phyloP scores from a whole-genome alignment of 2,113 vertebrate species.

The Xiphias gladius region DNA sequence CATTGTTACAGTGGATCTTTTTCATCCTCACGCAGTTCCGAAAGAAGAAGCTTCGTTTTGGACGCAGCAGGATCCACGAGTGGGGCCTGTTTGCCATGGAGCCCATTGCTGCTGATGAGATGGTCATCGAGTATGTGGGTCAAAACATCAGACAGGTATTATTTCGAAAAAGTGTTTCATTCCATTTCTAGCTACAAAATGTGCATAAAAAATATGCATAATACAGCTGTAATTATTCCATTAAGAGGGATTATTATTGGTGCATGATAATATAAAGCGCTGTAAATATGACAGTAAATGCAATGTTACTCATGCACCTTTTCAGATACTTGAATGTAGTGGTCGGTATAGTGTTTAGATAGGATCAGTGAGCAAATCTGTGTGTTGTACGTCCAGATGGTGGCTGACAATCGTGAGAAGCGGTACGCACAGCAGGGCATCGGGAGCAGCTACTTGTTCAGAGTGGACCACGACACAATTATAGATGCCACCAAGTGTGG shows the following conservation, averaged over 20 bases:
- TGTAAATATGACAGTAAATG: not conserved
- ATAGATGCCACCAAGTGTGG: conserved; percentile 95
- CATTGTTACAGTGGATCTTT: not conserved
- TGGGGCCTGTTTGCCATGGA: conserved; percentile 98
- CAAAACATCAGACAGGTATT: conserved; percentile 95
- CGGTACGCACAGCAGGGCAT: conserved; percentile 93
- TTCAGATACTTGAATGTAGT: not conserved
- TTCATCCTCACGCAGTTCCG: conserved; percentile 86
- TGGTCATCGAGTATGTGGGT: conserved; percentile 98
- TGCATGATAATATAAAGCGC: not conserved
- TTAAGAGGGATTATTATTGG: not conserved
- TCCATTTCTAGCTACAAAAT: not conserved
- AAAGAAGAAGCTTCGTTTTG: conserved; percentile 95
- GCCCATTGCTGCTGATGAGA: conserved; percentile 95
- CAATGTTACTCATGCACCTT: not conserved
- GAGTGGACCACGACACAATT: conserved; percentile 95
- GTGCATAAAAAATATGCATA: not conserved
- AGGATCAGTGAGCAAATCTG: not conserved
- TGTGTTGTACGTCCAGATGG: conserved; percentile 84
- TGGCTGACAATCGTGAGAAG: conserved; percentile 94
- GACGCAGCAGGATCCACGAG: conserved; percentile 94
- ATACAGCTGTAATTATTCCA: not conserved
- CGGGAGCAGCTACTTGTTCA: conserved; percentile 95
- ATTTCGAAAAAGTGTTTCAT: not conserved
- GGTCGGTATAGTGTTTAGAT: not conserved